Conservation (phyloP, 2,113 vertebrate genomes). For the Phrynocephalus versicolor region DNA sequence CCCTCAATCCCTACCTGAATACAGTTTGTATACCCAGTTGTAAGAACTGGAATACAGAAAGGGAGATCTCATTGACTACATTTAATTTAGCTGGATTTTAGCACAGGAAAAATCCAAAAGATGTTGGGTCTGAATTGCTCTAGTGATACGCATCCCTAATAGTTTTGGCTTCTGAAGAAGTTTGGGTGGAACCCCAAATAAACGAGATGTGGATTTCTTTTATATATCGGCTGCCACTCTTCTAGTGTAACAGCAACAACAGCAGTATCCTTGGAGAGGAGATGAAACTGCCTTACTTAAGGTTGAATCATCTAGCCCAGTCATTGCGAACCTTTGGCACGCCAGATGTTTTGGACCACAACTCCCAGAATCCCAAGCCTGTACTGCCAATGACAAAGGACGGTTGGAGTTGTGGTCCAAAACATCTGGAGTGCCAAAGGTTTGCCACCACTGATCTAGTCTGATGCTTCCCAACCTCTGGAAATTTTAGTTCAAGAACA, state of each 20-base stretch:
- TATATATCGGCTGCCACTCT: background rate
- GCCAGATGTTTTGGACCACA: no score
- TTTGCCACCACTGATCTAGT: no score
- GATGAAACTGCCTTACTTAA: no score
- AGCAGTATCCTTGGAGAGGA: no score
- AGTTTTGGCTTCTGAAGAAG: background rate
- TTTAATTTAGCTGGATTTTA: constrained; percentile 3
- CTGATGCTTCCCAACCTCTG: no score
- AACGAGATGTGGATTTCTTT: background rate
- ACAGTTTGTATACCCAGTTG: background rate
- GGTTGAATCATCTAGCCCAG: no score
- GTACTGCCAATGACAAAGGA: no score
- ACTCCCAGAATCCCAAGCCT: no score
- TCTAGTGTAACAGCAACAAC: background rate
- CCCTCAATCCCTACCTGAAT: background rate
- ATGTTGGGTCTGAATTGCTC: background rate
- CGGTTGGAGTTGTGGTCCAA: no score
- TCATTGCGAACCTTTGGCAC: no score
- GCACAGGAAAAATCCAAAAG: background rate
- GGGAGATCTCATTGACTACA: background rate
- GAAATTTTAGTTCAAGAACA: no score
- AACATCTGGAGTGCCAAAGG: no score
- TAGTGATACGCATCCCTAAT: background rate
- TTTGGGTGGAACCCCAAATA: background rate
- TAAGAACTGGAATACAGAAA: background rate